Evolutionary conservation across 1,140 invertebrate genomes (phyloP).

Genomic region (Bilobella aurantiaca): DNA sequence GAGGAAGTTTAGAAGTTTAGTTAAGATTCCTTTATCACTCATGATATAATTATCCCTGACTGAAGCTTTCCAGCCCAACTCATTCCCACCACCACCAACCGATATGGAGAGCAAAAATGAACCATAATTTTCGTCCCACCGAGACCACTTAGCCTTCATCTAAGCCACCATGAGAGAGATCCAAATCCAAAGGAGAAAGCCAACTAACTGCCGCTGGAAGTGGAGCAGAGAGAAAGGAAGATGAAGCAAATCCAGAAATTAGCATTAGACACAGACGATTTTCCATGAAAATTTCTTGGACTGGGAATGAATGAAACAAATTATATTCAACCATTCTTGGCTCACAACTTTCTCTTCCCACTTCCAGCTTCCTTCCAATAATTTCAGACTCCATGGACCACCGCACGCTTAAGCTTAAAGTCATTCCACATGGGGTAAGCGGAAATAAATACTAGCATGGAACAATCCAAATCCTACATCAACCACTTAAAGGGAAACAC

Average conservation of each 20-base stretch:
- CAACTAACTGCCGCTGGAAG: too few relatives aligned
- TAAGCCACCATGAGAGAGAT: neutral
- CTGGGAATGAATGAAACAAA: conserved; percentile 24
- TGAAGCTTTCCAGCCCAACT: too few relatives aligned
- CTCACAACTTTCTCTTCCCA: neutral
- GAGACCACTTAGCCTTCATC: conserved; percentile 28
- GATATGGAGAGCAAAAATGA: neutral
- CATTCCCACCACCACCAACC: too few relatives aligned
- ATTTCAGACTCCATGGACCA: neutral
- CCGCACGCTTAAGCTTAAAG: neutral
- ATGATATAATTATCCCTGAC: neutral
- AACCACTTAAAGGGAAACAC: too few relatives aligned
- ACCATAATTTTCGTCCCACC: conserved; percentile 13
- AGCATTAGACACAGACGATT: conserved; percentile 33
- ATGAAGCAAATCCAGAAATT: conserved; percentile 22
- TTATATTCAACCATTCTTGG: neutral
- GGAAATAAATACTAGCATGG: neutral
- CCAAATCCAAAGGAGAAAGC: neutral
- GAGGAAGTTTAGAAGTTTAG: too few relatives aligned
- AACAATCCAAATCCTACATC: neutral
- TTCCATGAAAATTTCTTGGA: conserved; percentile 22
- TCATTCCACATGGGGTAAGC: neutral
- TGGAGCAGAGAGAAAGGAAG: too few relatives aligned
- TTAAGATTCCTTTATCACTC: too few relatives aligned
- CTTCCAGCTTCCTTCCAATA: neutral